Evolutionary conservation across 2,797 vertebrate genomes (phyloP).

Genomic region (Hirundo rustica): DNA sequence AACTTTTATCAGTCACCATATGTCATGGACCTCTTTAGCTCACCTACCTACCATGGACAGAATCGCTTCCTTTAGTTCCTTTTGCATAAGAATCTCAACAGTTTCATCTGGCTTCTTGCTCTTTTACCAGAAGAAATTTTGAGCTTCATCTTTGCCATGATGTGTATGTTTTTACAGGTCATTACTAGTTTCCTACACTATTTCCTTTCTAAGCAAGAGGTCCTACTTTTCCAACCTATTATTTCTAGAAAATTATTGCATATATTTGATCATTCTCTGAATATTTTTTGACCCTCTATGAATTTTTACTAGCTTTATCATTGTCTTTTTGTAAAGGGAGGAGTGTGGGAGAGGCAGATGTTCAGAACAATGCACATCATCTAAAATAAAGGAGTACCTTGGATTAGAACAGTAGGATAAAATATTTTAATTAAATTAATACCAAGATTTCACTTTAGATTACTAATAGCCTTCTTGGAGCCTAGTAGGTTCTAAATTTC

Average conservation of each 20-base stretch:
- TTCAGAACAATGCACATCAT: neutral
- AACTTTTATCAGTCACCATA: neutral
- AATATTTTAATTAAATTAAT: neutral
- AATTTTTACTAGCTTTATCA: neutral
- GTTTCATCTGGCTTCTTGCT: neutral
- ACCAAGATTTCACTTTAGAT: neutral
- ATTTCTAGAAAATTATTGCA: neutral
- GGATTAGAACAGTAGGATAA: neutral
- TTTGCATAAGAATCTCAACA: neutral
- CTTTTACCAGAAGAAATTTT: neutral
- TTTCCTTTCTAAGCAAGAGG: neutral
- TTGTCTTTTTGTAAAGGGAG: neutral
- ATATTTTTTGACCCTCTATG: neutral
- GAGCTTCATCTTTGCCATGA: neutral
- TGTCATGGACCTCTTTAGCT: neutral
- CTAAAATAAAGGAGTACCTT: neutral
- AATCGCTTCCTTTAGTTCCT: neutral
- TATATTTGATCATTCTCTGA: neutral
- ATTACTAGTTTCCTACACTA: neutral
- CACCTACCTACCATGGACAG: neutral
- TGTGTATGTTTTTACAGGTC: neutral
- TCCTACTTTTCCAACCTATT: neutral
- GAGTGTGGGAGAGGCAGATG: neutral
- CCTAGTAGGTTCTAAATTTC: neutral
- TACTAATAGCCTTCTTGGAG: neutral